Evolutionary conservation across 1,140 invertebrate genomes (phyloP), one percentile per base, ranked within the genome.

Genomic region (Mesaphorura yosii): DNA sequence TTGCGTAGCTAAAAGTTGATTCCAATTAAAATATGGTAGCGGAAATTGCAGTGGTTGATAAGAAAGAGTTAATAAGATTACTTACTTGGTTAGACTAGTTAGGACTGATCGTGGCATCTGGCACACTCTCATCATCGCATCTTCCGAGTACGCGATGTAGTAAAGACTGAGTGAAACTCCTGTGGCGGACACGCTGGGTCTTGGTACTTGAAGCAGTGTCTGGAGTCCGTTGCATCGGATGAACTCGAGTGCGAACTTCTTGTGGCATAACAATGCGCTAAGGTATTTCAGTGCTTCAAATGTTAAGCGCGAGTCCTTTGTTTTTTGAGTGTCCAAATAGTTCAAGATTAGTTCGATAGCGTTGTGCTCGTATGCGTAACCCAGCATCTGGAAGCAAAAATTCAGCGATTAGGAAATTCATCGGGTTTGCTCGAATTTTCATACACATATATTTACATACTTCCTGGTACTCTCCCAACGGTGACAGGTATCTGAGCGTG

Each of bases 381-480:
- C 82, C 7, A 98, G 75, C 65, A 93, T 85, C 78, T 85, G 71
- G 10, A 73, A 72, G 57, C 7, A 73, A 72, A 58, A 60, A 52
- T 31, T 64, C 44, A 7, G 12, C 6, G 4, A 17, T 46, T 25
- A 23, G 17, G n/a, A n/a, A n/a, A n/a, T n/a, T n/a, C n/a, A n/a
- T 34, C 19, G n/a, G 10, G 31, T 10, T 10, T 34, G 31, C 31
- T 10, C n/a, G 31, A 23, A 23, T 55, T 12, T 22, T 46, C 12
- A 5, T 46, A 46, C 12, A 7, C 7, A 22, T 48, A 29, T 37
- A 52, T 42, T 48, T 41, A 64, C 65, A 68, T 64, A 84, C 81
- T 75, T 96, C 93, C 72, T 97, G 93, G 70, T 97, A 97, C 67
- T 96, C 92, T 20, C 91, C 93, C 76, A 95, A 84, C 0, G 91